A percentile compares a stretch with the other conserved stretches of the same genome.
Evolutionary conservation across 2,113 vertebrate genomes (phyloP).

Genomic region (Suncus etruscus): DNA sequence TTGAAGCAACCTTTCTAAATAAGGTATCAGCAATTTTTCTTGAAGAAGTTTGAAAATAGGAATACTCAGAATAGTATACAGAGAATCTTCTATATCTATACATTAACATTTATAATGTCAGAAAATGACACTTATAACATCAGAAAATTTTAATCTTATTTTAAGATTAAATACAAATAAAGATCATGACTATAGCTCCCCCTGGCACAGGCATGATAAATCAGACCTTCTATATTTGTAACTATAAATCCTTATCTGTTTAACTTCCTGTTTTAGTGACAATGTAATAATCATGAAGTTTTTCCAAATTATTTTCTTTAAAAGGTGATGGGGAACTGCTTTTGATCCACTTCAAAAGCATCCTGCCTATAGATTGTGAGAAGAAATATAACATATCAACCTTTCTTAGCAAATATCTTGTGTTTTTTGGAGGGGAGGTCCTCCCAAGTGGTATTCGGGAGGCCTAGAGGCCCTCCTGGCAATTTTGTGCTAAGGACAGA

Average conservation of each 20-base stretch:
- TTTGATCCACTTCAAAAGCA: background rate
- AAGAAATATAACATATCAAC: background rate
- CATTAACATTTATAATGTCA: background rate
- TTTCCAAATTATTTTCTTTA: background rate
- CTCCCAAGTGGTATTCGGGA: too few species aligned
- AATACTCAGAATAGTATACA: background rate
- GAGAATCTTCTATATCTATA: background rate
- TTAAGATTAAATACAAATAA: background rate
- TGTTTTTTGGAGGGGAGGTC: background rate
- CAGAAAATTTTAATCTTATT: background rate
- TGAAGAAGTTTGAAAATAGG: background rate
- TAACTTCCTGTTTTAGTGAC: background rate
- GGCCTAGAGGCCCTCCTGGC: too few species aligned
- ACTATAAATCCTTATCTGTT: background rate
- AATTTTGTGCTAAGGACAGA: too few species aligned
- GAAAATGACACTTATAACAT: background rate
- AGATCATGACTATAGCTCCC: background rate
- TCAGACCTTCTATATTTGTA: background rate
- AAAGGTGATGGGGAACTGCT: background rate
- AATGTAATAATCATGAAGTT: background rate
- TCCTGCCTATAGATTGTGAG: background rate
- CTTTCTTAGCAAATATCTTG: background rate
- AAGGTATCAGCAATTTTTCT: conserved; percentile 20
- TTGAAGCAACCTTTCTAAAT: conserved; percentile 20
- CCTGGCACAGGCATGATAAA: background rate